These are phyloP conservation scores for Araneus ventricosus DNA, from an alignment of 1,140 invertebrate species.

Conservation along the genomic window DNA sequence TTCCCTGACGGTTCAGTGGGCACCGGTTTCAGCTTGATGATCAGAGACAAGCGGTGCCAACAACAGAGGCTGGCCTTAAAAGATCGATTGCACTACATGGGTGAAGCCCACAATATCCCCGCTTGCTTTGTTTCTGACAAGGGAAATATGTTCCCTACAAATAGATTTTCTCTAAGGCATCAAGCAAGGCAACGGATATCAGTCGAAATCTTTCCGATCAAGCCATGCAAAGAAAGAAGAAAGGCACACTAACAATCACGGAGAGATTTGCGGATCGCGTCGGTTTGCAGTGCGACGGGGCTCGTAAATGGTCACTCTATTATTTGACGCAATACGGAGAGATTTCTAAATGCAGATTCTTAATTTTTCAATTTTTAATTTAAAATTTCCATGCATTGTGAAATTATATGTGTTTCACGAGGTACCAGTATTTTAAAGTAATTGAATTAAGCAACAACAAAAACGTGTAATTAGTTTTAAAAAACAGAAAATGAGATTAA, in stretches of 20 bases:
- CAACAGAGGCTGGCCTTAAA: constrained; percentile 52
- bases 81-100: constrained; percentile 61
- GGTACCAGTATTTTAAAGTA: no score
- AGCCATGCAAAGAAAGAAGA: background rate
- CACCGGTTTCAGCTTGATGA: constrained; percentile 65
- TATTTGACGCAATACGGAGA: no score
- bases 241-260: background rate
- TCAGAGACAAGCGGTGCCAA: constrained; percentile 68
- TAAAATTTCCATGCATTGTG: no score
- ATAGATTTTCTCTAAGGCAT: constrained; percentile 35
- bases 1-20: constrained; percentile 45
- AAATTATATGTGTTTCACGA: no score
- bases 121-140: constrained; percentile 65
- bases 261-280: background rate
- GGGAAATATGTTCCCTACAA: constrained; percentile 48
- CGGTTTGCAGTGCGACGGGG: no score
- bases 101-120: constrained; percentile 31
- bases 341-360: no score
- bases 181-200: constrained; percentile 20
- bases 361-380: no score
- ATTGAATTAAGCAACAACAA: no score
- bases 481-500: no score
- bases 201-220: constrained; percentile 25
- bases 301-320: no score
- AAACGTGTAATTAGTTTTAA: no score